Percentiles rank a stretch among this genome's conserved stretches.
phyloP scores from a whole-genome alignment of 2,888 invertebrate species.

The Fragum sueziense region DNA sequence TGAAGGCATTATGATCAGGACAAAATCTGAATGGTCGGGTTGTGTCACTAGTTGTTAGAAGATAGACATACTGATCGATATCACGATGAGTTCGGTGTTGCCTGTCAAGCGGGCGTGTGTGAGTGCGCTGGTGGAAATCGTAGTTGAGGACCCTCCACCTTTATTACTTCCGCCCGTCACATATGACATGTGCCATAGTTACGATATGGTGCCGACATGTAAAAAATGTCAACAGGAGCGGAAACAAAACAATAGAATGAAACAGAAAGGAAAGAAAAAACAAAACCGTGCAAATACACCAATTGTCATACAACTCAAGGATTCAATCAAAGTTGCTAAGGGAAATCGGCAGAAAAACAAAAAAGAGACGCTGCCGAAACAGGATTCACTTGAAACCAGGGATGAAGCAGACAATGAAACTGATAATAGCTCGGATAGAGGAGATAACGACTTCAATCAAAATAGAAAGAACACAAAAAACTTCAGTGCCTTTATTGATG shows the following conservation, averaged over 20 bases:
- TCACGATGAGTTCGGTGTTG: conserved; percentile 26
- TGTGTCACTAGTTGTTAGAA: not conserved
- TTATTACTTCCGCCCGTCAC: conserved; percentile 22
- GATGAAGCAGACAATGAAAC: conserved; percentile 55
- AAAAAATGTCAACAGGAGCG: conserved; percentile 77
- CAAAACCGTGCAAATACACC: conserved; percentile 74
- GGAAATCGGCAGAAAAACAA: conserved; percentile 68
- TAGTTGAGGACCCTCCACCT: conserved; percentile 68
- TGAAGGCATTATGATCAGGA: no score
- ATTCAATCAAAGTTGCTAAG: conserved; percentile 72
- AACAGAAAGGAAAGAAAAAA: conserved; percentile 53
- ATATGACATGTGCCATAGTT: no score
- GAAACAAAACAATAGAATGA: conserved; percentile 47
- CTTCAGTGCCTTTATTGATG: conserved; percentile 78
- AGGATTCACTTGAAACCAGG: conserved; percentile 54
- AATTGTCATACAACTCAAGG: conserved; percentile 77
- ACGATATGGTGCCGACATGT: conserved; percentile 67
- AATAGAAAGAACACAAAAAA: conserved; percentile 77
- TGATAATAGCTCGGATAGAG: conserved; percentile 55
- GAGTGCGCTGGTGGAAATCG: conserved; percentile 71
- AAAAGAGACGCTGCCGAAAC: conserved; percentile 57
- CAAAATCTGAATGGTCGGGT: no score
- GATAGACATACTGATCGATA: not conserved
- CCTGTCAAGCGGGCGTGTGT: conserved; percentile 71
- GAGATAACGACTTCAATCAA: conserved; percentile 51